Evolutionary conservation across 1,140 invertebrate species (phyloP), one percentile per base, ranked within the genome.

Genomic region (Camponotus vicinus): DNA sequence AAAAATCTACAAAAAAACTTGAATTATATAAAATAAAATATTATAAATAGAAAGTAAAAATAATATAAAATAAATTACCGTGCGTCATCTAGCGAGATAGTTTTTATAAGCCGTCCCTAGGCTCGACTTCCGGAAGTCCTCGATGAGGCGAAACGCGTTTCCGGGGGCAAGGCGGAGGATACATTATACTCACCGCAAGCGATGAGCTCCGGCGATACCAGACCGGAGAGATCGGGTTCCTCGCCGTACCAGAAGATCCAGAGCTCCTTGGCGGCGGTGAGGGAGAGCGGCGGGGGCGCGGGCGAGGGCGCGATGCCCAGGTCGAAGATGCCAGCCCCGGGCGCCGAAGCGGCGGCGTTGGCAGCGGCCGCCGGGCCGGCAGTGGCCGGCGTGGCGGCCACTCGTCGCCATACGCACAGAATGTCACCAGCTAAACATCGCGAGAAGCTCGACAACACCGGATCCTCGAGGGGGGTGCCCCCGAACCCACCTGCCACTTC

Each of bases 171-270:
- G 32, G 37, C 27, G 21, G 6, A 45, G 21, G 27, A 73, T 45
- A 52, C 5, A 52, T 18, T 37, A 89, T 88, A 96, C 97, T 97
- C 95, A 98, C 97, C 97, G 91, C 96, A 96, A 88, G 96, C 96
- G 70, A 98, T 96, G 78, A 98, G 96, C 94, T 98, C 97, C 4
- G 97, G 97, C 69, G 97, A 97, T 84, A 98, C 97, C 80, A 98
- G 96, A 90, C 97, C 97, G 93, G 96, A 97, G 71, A 99, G 96
- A 95, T 99, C 98, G 42, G 98, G 98, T 95, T 99, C 98, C 94
- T 99, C 98, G 92, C 99, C 99, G 96, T 99, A 99, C 99, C 99
- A 99, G 96, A 99, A 99, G 93, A 99, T 98, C 99, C 99, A 99
- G 18, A 99, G 96, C 95, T 99, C 99, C 96, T 99, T 99, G 94